These are phyloP conservation scores for Eupithecia pulchellata DNA, from an alignment of 2,888 invertebrate genomes.

Conservation along the genomic window DNA sequence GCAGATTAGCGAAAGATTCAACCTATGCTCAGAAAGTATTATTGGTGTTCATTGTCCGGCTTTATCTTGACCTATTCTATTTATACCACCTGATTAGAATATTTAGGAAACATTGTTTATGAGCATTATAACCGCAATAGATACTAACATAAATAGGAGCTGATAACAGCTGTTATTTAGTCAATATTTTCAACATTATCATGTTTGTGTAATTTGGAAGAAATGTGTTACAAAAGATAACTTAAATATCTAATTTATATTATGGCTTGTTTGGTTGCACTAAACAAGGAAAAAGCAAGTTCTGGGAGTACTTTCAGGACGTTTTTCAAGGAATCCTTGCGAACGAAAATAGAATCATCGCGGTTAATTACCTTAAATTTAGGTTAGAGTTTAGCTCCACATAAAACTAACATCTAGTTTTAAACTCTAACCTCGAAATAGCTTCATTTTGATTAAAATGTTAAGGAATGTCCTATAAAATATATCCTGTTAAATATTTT, in stretches of 20 bases:
- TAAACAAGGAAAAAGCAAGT: too few species aligned
- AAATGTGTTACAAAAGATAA: conserved; percentile 7
- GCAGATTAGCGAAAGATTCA: background rate
- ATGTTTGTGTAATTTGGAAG: conserved; percentile 6
- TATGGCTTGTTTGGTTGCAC: background rate
- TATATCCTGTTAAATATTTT: background rate
- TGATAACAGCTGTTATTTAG: conserved; percentile 14
- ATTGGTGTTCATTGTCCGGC: background rate
- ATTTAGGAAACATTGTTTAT: background rate
- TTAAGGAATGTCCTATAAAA: too few species aligned
- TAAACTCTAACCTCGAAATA: too few species aligned
- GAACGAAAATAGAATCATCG: too few species aligned
- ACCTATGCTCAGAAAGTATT: background rate
- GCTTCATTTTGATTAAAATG: too few species aligned
- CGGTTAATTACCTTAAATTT: too few species aligned
- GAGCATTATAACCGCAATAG: background rate
- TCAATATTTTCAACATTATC: conserved; percentile 12
- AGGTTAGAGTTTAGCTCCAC: too few species aligned
- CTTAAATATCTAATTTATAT: background rate
- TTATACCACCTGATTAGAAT: background rate
- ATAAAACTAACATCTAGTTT: too few species aligned
- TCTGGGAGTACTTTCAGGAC: too few species aligned
- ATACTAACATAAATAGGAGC: conserved; percentile 6
- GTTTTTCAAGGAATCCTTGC: too few species aligned
- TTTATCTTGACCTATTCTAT: background rate